These are phyloP conservation scores for Axinella damicornis DNA, from an alignment of 37 sponge, comb jelly and placozoan species.

Conservation along the genomic window DNA sequence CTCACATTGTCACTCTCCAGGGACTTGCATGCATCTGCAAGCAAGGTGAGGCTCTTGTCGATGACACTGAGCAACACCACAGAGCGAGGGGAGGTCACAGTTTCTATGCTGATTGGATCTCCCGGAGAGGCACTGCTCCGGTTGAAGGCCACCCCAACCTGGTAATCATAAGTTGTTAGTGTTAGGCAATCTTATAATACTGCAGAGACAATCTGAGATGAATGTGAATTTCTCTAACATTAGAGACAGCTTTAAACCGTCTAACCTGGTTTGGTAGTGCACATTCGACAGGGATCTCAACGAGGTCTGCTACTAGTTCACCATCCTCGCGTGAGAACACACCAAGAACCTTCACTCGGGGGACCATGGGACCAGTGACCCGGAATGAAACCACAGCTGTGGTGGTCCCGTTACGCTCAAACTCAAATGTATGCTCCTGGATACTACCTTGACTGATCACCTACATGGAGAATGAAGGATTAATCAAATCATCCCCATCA, in stretches of 20 bases:
- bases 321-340: conserved; percentile 70
- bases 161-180: neutral
- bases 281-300: conserved; percentile 39
- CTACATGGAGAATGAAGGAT: neutral
- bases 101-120: conserved; percentile 16
- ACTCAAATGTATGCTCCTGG: conserved; percentile 10
- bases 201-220: too few relatives aligned
- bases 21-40: conserved; percentile 67
- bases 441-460: conserved; percentile 31
- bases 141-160: conserved; percentile 37
- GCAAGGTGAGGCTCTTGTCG: conserved; percentile 65
- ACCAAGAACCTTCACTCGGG: conserved; percentile 51
- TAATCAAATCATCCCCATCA: too few relatives aligned
- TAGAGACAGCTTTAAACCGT: too few relatives aligned
- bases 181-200: too few relatives aligned
- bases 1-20: conserved; percentile 42
- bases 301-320: conserved; percentile 60
- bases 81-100: conserved; percentile 45
- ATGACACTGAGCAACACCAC: conserved; percentile 53
- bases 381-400: neutral
- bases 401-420: neutral
- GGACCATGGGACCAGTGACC: conserved; percentile 7
- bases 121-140: conserved; percentile 10
- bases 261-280: neutral
- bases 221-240: too few relatives aligned